These are phyloP conservation scores for Pocota personata DNA, from an alignment of 2,888 invertebrate genomes.

Conservation along the genomic window DNA sequence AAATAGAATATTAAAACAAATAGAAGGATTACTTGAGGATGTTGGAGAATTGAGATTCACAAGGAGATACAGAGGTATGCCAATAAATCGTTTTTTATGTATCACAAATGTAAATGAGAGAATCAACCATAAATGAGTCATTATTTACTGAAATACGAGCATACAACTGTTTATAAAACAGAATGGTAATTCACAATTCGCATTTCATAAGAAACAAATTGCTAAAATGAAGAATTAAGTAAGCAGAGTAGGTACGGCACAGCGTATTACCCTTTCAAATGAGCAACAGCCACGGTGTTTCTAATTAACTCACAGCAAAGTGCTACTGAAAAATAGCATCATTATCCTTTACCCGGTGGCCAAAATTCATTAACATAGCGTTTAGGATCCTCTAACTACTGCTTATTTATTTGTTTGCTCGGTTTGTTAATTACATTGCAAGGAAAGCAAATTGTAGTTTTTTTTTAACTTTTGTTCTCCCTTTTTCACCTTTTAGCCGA, in stretches of 20 bases:
- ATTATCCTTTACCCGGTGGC: slow-evolving; percentile 18
- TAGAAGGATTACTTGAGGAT: slow-evolving; percentile 18
- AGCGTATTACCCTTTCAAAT: slow-evolving; percentile 2
- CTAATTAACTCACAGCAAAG: slow-evolving; percentile 13
- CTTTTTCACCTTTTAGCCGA: not conserved
- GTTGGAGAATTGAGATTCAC: not conserved
- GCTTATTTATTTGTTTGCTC: slow-evolving; percentile 43
- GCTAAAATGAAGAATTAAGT: not conserved
- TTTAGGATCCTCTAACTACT: slow-evolving; percentile 20
- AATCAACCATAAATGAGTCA: not conserved
- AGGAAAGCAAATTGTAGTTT: not conserved
- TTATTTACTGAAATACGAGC: not conserved
- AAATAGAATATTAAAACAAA: not conserved
- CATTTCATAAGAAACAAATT: not conserved
- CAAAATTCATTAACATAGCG: slow-evolving; percentile 16
- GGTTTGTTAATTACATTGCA: slow-evolving; percentile 43
- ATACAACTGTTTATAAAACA: not conserved
- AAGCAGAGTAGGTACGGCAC: not conserved
- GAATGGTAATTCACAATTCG: not conserved
- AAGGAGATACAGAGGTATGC: not conserved
- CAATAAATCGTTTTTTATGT: not conserved
- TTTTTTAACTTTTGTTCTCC: not conserved
- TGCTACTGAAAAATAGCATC: not conserved
- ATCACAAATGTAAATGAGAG: not conserved
- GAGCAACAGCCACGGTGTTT: not conserved